A percentile compares a stretch with the other conserved stretches of the same genome.
phyloP scores from a whole-genome alignment of 2,888 invertebrate genomes.

The Dicyrtoma fusca region DNA sequence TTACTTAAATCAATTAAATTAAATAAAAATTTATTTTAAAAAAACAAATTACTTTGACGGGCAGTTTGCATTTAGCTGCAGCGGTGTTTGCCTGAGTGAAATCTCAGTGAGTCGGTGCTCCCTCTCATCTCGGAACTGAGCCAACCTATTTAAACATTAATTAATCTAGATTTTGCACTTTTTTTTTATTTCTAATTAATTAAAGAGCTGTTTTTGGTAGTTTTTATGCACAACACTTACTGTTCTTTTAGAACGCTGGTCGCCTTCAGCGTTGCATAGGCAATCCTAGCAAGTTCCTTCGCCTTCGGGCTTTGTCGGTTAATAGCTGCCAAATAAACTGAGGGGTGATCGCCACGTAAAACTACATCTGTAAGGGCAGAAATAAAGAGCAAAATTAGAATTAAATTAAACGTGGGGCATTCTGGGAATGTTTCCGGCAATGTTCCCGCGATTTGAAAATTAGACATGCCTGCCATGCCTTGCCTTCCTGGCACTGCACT shows the following conservation, averaged over 20 bases:
- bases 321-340: constrained; percentile 72
- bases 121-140: constrained; percentile 39
- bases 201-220: too few species aligned
- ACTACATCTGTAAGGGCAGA: constrained; percentile 68
- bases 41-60: constrained; percentile 47
- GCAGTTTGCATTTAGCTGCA: constrained; percentile 60
- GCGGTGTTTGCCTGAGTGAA: constrained; percentile 60
- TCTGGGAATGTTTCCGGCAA: not conserved
- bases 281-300: constrained; percentile 67
- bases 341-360: constrained; percentile 69
- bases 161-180: too few species aligned
- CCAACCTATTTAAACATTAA: constrained; percentile 9
- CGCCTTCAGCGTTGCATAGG: constrained; percentile 72
- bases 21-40: too few species aligned
- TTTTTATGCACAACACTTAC: constrained; percentile 62
- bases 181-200: too few species aligned
- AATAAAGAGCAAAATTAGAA: too few species aligned
- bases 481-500: not conserved
- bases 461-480: not conserved
- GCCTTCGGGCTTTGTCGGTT: constrained; percentile 70
- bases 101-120: constrained; percentile 51
- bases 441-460: not conserved
- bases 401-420: too few species aligned
- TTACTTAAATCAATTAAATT: too few species aligned
- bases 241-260: constrained; percentile 66